These are phyloP conservation scores for Lipophrys pholis DNA, from an alignment of 2,113 vertebrate species.

Conservation along the genomic window DNA sequence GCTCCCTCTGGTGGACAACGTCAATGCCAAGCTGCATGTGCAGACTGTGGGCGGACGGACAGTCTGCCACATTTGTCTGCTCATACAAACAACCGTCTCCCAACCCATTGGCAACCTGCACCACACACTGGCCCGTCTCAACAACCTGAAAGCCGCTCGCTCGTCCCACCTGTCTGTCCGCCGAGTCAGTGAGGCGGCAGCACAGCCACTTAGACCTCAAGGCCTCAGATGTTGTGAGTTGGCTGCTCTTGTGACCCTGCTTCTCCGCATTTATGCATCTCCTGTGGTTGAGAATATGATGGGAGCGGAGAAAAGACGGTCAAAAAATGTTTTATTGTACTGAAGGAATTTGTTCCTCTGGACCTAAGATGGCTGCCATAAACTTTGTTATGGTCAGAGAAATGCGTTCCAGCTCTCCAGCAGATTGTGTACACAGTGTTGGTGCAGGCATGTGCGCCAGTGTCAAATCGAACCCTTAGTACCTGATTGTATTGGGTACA, in stretches of 20 bases:
- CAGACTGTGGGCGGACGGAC: constrained; percentile 35
- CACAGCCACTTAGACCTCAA: constrained; percentile 32
- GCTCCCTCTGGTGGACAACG: constrained; percentile 69
- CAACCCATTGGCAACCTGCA: constrained; percentile 17
- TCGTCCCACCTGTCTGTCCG: background rate
- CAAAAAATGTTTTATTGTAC: background rate
- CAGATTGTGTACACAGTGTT: background rate
- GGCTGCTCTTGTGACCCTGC: constrained; percentile 26
- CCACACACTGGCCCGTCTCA: constrained; percentile 34
- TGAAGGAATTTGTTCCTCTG: background rate
- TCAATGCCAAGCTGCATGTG: background rate
- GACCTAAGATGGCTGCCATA: constrained; percentile 35
- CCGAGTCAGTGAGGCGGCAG: constrained; percentile 22
- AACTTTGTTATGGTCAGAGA: constrained; percentile 1
- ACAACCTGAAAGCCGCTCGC: constrained; percentile 15
- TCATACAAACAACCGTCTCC: constrained; percentile 30
- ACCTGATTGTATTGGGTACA: no score
- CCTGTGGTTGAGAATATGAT: constrained; percentile 18
- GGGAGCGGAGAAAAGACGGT: background rate
- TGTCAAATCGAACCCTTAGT: no score
- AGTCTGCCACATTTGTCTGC: constrained; percentile 37
- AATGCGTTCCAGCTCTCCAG: background rate
- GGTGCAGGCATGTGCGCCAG: background rate
- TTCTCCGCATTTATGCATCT: constrained; percentile 21
- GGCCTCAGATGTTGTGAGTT: constrained; percentile 18